phyloP scores from a whole-genome alignment of 2,888 invertebrate genomes.

The Eurytoma californica region DNA sequence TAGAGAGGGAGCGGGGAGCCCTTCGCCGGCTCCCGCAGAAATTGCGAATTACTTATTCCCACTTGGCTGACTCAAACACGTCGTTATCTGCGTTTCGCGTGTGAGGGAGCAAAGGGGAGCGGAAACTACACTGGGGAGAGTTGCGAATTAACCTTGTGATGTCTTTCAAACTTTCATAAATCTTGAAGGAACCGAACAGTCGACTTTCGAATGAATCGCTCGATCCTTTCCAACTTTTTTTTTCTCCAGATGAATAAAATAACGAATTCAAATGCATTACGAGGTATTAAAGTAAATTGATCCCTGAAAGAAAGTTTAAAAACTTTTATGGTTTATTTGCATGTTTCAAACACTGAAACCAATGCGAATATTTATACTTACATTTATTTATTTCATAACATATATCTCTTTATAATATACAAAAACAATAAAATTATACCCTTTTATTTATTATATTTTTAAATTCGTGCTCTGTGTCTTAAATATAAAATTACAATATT shows the following conservation, averaged over 20 bases:
- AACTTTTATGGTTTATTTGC: too few relatives aligned
- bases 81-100: constrained; percentile 55
- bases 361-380: too few relatives aligned
- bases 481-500: too few relatives aligned
- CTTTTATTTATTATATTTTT: too few relatives aligned
- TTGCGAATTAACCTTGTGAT: constrained; percentile 53
- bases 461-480: too few relatives aligned
- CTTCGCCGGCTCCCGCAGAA: constrained; percentile 33
- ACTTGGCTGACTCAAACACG: constrained; percentile 55
- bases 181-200: constrained; percentile 26
- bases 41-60: constrained; percentile 59
- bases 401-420: too few relatives aligned
- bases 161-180: constrained; percentile 57
- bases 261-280: constrained; percentile 11
- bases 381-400: too few relatives aligned
- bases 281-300: constrained; percentile 1
- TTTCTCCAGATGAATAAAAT: neutral
- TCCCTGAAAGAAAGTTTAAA: too few relatives aligned
- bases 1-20: neutral
- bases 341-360: too few relatives aligned
- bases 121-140: constrained; percentile 31
- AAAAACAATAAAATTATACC: too few relatives aligned
- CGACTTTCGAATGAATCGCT: constrained; percentile 13
- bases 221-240: constrained; percentile 1
- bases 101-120: constrained; percentile 8